Conservation (phyloP, 2,113 vertebrate genomes). For the Meles meles region DNA sequence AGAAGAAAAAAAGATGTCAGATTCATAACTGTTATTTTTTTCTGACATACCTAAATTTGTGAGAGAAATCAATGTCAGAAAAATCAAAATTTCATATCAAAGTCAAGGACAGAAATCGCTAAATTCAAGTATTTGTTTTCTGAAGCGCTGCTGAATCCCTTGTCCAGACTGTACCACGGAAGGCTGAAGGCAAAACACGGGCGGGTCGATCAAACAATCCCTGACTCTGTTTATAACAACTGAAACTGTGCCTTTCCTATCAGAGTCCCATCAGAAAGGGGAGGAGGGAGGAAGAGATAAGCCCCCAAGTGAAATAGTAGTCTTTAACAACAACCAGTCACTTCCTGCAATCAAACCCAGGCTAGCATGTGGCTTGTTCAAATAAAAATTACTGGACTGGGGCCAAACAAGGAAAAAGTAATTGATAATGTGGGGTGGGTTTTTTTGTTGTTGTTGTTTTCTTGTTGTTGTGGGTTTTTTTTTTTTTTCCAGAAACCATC, state of each 20-base stretch:
- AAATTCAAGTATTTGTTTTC: constrained; percentile 64
- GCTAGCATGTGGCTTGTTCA: constrained; percentile 78
- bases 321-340: constrained; percentile 76
- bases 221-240: constrained; percentile 52
- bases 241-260: constrained; percentile 67
- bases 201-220: constrained; percentile 67
- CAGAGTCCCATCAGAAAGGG: constrained; percentile 58
- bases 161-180: constrained; percentile 53
- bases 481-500: constrained; percentile 75
- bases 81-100: constrained; percentile 49
- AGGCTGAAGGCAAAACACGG: constrained; percentile 70
- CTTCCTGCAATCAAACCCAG: constrained; percentile 80
- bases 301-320: constrained; percentile 69
- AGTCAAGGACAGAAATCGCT: constrained; percentile 44
- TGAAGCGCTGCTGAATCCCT: constrained; percentile 29
- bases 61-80: constrained; percentile 16
- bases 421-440: constrained; percentile 77
- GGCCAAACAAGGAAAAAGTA: constrained; percentile 80
- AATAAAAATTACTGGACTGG: constrained; percentile 83
- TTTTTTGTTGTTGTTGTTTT: no score
- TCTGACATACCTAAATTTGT: constrained; percentile 45
- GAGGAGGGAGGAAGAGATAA: constrained; percentile 66
- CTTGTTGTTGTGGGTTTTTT: neutral
- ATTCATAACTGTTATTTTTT: constrained; percentile 29
- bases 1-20: constrained; percentile 20